Evolutionary conservation across 2,888 invertebrate genomes (phyloP), one percentile per base, ranked within the genome.

Genomic region (Hirtodrosophila confusa): DNA sequence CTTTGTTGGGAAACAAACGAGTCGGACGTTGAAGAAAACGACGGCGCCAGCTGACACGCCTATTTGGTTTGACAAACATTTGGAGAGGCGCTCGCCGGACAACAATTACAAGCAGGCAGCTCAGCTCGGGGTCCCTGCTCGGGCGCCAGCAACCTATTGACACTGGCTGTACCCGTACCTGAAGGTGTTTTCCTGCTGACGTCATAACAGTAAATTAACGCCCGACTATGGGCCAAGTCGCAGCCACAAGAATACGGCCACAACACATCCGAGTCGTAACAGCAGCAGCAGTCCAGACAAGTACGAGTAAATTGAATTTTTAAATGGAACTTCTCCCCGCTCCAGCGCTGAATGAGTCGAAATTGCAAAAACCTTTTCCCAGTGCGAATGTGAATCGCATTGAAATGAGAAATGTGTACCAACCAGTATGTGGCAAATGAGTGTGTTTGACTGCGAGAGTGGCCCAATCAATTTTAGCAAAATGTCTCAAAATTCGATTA

Each of bases 151-250:
- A 68, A 72, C 72, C 84, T 73, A 66, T 17, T 17, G 17, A 17
- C 17, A 17, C 2, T 17, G 17, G 17, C 17, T 71, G 67, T 64
- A 70, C 66, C 60, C n/a, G 11, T 17, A 37, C 24, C 37, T 11
- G 40, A 49, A 69, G 60, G 57, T 74, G 56, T 45, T 69, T 54
- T 56, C 47, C 47, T 40, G 54, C 58, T 84, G 80, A 83, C 70
- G 72, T 86, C 84, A 83, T 83, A 83, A 83, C 84, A 77, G 68
- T 83, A 86, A 83, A 83, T 83, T 75, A 86, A 70, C 58, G 48
- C 61, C 61, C 61, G 54, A 60, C 55, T 31, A 31, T 17, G 23
- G 45, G 35, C 37, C 53, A 53, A 58, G 35, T 41, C 29, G 31
- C 12, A n/a, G 31, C 36, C 49, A 51, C 43, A 57, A 12, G 56